Base-by-base conservation (phyloP, 2,113 vertebrate species). In the Phalacrocorax pelagicus region DNA sequence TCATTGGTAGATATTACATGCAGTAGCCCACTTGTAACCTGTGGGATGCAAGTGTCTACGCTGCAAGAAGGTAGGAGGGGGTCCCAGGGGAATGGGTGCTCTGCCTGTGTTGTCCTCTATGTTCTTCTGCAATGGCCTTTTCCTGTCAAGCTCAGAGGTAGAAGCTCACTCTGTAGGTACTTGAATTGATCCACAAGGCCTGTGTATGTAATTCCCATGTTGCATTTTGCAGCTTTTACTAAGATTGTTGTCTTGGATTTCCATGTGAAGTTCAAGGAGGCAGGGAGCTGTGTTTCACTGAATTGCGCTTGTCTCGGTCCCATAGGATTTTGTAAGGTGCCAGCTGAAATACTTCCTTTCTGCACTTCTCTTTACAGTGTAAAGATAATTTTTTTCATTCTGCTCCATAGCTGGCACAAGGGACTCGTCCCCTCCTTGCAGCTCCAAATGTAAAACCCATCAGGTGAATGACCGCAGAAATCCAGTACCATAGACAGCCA, bases 381-480 rank as follows among this genome's bases (percentile, higher is more conserved):
- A 54, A 90, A 79, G 12, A 3, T 62, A 3, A 4, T 87, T 88
- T 62, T 73, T 73, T 30, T 21, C 12, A 38, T 75, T 59, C 44
- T n/a, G 5, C 46, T 84, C 32, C 8, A 5, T 23, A 58, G 13
- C 3, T 1, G 13, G 6, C 29, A 30, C 1, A 1, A 26, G 27
- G 40, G 63, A 52, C 34, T 69, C 54, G 30, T 13, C 7, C 16
- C 3, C 5, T 91, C 34, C 22, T 52, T 70, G 6, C 20, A 61
- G 20, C 23, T 73, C 21, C 32, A 69, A 73, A 65, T 65, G 27
- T 21, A 77, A 92, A 91, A 30, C 2, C 8, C 4, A 12, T 55
- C 14, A 19, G 17, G 7, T 52, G 40, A 80, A 81, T 44, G 15
- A 65, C 49, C 34, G 42, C 21, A 47, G 44, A 84, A 78, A 57